phyloP scores from a whole-genome alignment of 1,140 invertebrate species.

The Zaprionus ghesquierei region DNA sequence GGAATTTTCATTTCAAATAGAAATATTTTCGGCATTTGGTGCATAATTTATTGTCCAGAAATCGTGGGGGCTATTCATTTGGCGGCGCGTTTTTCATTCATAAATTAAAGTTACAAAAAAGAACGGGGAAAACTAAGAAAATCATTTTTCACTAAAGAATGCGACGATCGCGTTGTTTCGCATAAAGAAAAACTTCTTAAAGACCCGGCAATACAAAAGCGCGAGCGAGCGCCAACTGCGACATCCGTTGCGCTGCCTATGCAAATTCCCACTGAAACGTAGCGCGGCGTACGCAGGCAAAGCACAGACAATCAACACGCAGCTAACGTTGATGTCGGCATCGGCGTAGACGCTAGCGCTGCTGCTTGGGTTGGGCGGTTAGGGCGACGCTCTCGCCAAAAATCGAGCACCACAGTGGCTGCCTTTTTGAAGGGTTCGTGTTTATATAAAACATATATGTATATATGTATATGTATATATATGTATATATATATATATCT shows the following conservation, averaged over 20 bases:
- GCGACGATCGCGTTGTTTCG: slow-evolving; percentile 19
- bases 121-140: slow-evolving; percentile 20
- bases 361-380: not conserved
- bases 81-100: slow-evolving; percentile 57
- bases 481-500: not conserved
- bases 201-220: not conserved
- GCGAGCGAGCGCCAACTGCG: slow-evolving; percentile 11
- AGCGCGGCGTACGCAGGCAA: not conserved
- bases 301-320: slow-evolving; percentile 9
- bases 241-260: slow-evolving; percentile 60
- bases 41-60: slow-evolving; percentile 62
- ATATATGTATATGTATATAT: too few species aligned
- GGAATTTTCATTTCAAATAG: slow-evolving; percentile 45
- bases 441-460: not conserved
- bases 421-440: not conserved
- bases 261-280: slow-evolving; percentile 68
- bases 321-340: not conserved
- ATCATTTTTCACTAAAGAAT: slow-evolving; percentile 28
- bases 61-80: slow-evolving; percentile 40
- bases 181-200: slow-evolving; percentile 13
- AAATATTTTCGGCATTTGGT: slow-evolving; percentile 58
- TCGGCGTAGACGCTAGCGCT: not conserved
- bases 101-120: slow-evolving; percentile 69
- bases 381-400: not conserved
- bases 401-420: not conserved